These are phyloP conservation scores for Criorhina ranunculi DNA, from an alignment of 2,888 invertebrate genomes.

Conservation along the genomic window DNA sequence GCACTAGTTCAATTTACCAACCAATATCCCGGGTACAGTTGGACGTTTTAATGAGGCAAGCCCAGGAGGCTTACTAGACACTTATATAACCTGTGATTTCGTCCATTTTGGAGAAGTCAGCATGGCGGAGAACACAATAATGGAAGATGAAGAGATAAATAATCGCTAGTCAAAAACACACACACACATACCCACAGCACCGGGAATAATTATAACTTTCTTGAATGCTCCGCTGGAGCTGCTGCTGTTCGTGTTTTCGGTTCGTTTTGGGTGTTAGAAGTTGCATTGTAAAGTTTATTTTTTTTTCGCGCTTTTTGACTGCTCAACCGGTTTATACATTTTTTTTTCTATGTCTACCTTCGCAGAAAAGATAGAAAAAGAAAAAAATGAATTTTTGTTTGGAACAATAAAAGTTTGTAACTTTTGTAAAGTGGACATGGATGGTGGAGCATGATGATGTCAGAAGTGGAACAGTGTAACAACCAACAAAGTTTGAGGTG, in stretches of 20 bases:
- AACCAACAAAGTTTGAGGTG: slow-evolving; percentile 46
- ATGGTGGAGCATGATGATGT: slow-evolving; percentile 70
- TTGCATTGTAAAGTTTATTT: slow-evolving; percentile 21
- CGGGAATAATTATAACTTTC: slow-evolving; percentile 70
- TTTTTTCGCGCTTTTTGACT: slow-evolving; percentile 65
- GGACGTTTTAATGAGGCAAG: slow-evolving; percentile 27
- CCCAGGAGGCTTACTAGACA: slow-evolving; percentile 13
- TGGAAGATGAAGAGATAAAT: slow-evolving; percentile 66
- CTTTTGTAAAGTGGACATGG: slow-evolving; percentile 61
- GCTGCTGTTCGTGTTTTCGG: slow-evolving; percentile 2
- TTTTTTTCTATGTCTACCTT: slow-evolving; percentile 2
- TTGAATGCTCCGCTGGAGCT: slow-evolving; percentile 70
- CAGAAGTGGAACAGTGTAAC: slow-evolving; percentile 48
- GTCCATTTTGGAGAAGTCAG: neutral
- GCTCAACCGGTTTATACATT: slow-evolving; percentile 56
- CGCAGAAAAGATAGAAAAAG: slow-evolving; percentile 20
- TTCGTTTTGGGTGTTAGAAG: slow-evolving; percentile 38
- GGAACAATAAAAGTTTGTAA: slow-evolving; percentile 52
- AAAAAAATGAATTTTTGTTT: neutral
- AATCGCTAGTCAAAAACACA: slow-evolving; percentile 41
- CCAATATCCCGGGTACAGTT: slow-evolving; percentile 1
- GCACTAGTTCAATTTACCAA: neutral
- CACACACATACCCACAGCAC: slow-evolving; percentile 26
- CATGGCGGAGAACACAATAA: neutral
- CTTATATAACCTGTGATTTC: slow-evolving; percentile 9